A percentile compares a stretch with the other conserved stretches of the same genome.
Conservation (phyloP, 35 echinoderm and acorn worm species). For the Amphiura filiformis region DNA sequence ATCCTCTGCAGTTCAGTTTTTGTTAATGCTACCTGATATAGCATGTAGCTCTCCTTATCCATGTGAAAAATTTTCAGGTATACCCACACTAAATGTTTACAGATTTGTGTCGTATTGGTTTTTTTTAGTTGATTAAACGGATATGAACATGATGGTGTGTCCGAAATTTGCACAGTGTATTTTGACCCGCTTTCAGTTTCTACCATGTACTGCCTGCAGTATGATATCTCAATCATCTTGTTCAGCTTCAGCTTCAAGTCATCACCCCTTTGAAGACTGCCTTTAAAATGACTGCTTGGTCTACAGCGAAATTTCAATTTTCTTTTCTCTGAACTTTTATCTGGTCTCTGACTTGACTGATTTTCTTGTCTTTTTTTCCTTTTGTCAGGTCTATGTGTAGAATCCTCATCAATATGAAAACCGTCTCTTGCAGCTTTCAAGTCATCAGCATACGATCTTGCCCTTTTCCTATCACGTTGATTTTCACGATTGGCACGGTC, state of each 20-base stretch:
- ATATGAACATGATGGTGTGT: no score
- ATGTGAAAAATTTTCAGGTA: neutral
- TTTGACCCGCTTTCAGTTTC: no score
- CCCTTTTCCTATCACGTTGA: neutral
- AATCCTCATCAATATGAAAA: neutral
- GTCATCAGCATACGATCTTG: neutral
- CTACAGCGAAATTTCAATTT: no score
- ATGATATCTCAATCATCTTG: no score
- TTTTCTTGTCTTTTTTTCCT: neutral
- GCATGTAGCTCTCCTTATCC: neutral
- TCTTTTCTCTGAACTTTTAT: no score
- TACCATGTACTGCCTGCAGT: no score
- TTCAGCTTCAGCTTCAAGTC: neutral
- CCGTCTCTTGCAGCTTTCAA: neutral
- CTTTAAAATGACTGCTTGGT: no score
- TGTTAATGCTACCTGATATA: neutral
- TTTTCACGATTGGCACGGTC: neutral
- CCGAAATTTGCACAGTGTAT: no score
- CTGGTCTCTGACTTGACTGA: no score
- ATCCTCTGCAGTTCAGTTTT: neutral
- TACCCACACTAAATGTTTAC: neutral
- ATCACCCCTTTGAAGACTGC: neutral
- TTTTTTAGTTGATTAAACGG: neutral
- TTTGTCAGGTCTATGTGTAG: neutral
- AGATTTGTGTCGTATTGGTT: neutral